These are phyloP conservation scores for Amphilophus citrinellus DNA, from an alignment of 2,113 vertebrate species.

Conservation along the genomic window DNA sequence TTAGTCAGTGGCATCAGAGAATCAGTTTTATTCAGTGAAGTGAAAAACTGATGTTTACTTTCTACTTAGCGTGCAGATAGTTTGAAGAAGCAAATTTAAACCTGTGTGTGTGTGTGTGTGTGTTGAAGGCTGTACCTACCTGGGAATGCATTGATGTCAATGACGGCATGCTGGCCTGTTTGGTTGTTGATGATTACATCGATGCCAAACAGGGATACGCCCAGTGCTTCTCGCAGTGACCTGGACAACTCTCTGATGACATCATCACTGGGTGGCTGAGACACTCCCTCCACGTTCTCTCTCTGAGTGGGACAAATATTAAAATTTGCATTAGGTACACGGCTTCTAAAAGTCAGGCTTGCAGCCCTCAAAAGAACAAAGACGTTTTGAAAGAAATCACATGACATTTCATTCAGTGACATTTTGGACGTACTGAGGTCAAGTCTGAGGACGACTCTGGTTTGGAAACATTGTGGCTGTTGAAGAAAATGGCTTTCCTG, in stretches of 20 bases:
- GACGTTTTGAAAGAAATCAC: not conserved
- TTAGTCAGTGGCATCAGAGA: too few relatives aligned
- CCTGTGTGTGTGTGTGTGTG: not conserved
- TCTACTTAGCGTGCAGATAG: not conserved
- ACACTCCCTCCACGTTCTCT: constrained; percentile 95
- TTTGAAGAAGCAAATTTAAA: not conserved
- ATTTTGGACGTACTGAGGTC: constrained; percentile 88
- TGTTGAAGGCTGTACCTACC: constrained; percentile 76
- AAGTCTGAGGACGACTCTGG: constrained; percentile 96
- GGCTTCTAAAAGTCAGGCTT: not conserved
- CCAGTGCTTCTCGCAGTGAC: constrained; percentile 89
- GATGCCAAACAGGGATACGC: constrained; percentile 95
- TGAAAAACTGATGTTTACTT: not conserved
- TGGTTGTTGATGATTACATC: constrained; percentile 99
- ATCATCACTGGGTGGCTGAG: constrained; percentile 90
- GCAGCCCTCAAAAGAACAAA: not conserved
- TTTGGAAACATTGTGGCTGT: constrained; percentile 99
- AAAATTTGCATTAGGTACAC: not conserved
- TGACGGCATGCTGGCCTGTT: constrained; percentile 95
- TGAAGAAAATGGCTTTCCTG: constrained; percentile 98
- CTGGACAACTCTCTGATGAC: constrained; percentile 93
- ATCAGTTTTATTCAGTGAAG: too few relatives aligned
- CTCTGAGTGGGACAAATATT: constrained; percentile 77
- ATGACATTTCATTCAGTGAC: not conserved
- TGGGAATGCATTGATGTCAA: constrained; percentile 98